Conservation (phyloP, 2,888 invertebrate genomes). For the Patella caerulea region DNA sequence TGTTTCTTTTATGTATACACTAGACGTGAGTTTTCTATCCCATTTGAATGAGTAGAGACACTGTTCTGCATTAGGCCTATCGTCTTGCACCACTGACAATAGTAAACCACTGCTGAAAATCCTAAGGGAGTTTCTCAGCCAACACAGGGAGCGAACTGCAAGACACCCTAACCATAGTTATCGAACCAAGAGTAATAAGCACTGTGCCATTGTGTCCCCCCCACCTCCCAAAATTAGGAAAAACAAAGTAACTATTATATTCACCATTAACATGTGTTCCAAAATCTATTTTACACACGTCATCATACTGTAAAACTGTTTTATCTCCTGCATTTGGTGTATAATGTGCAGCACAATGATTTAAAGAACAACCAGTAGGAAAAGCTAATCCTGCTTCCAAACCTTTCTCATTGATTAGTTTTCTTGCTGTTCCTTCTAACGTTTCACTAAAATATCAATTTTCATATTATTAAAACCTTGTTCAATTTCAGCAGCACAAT, state of each 20-base stretch:
- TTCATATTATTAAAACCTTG: neutral
- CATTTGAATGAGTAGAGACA: neutral
- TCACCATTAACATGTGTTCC: constrained; percentile 96
- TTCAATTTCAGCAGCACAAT: constrained; percentile 85
- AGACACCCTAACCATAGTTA: neutral
- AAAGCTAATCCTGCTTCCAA: constrained; percentile 89
- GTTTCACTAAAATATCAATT: constrained; percentile 78
- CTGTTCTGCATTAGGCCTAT: neutral
- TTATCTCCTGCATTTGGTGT: constrained; percentile 98
- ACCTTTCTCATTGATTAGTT: constrained; percentile 93
- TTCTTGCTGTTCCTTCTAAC: constrained; percentile 91
- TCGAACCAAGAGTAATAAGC: neutral
- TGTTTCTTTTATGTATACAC: too few species aligned
- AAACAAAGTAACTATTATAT: neutral
- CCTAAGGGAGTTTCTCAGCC: too few species aligned
- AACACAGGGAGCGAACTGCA: neutral
- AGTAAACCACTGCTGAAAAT: too few species aligned
- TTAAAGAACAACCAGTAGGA: constrained; percentile 98
- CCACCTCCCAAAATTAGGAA: too few species aligned
- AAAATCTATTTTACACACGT: constrained; percentile 99
- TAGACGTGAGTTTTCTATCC: too few species aligned
- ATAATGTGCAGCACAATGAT: constrained; percentile 99
- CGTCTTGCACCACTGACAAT: too few species aligned
- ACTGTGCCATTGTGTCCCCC: too few species aligned
- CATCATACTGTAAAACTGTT: constrained; percentile 93